Percentiles rank a stretch among this genome's conserved stretches.
Conservation (phyloP, 2,113 vertebrate species). For the Elanus axillaris region DNA sequence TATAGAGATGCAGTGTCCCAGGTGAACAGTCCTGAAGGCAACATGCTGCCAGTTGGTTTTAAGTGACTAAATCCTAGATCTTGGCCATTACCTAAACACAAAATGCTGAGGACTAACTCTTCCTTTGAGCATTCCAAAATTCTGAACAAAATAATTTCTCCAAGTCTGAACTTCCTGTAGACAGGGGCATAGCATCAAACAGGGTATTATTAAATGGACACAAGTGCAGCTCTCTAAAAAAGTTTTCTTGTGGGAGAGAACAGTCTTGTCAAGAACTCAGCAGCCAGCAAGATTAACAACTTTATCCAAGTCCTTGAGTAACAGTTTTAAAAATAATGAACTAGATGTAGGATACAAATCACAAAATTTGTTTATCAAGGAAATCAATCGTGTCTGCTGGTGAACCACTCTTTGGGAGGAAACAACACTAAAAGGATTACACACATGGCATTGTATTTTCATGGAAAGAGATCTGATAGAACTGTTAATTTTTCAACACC, state of each 20-base stretch:
- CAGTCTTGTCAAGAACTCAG: not conserved
- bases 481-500: not conserved
- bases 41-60: accelerated
- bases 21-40: not conserved
- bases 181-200: accelerated
- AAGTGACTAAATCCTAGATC: not conserved
- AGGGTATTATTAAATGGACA: not conserved
- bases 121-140: not conserved
- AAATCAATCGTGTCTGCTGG: not conserved
- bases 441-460: not conserved
- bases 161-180: not conserved
- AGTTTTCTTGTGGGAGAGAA: not conserved
- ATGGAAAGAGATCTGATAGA: not conserved
- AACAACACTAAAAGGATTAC: not conserved
- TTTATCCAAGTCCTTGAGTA: not conserved
- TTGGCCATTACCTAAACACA: not conserved
- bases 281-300: not conserved
- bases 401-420: not conserved
- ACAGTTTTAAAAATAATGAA: not conserved
- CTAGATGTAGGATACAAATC: not conserved
- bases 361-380: not conserved
- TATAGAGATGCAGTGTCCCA: not conserved
- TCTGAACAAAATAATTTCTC: not conserved
- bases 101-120: not conserved
- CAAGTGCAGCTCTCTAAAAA: not conserved